phyloP scores from a whole-genome alignment of 2,113 vertebrate genomes.

The Mastomys natalensis region DNA sequence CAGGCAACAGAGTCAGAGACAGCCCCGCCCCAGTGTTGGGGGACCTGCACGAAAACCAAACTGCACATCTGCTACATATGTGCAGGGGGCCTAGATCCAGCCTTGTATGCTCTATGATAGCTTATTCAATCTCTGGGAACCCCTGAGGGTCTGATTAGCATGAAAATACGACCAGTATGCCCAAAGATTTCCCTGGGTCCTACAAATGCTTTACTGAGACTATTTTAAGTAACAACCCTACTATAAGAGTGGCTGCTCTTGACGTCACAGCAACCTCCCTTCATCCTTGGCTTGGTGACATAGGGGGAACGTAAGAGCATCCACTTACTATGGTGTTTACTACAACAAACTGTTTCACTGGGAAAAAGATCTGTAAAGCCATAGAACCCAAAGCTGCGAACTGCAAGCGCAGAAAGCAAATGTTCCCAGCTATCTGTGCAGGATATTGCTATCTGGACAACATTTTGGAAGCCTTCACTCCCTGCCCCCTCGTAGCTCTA shows the following conservation, averaged over 20 bases:
- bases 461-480: neutral
- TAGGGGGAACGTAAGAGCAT: neutral
- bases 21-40: no score
- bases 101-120: no score
- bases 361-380: neutral
- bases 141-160: neutral
- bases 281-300: neutral
- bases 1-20: no score
- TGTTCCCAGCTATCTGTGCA: neutral
- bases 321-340: neutral
- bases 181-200: neutral
- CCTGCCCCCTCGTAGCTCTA: neutral
- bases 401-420: neutral
- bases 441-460: neutral
- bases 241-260: neutral
- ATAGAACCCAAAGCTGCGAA: neutral
- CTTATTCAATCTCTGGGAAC: no score
- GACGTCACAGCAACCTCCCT: neutral
- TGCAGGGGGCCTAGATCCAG: no score
- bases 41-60: no score
- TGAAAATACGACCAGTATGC: neutral
- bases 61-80: no score
- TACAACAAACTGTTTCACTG: neutral
- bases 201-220: neutral
- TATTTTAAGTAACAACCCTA: neutral